Percentiles rank a stretch among this genome's conserved stretches.
Evolutionary conservation across 2,888 invertebrate genomes (phyloP).

Genomic region (Gymnocheta viridis): DNA sequence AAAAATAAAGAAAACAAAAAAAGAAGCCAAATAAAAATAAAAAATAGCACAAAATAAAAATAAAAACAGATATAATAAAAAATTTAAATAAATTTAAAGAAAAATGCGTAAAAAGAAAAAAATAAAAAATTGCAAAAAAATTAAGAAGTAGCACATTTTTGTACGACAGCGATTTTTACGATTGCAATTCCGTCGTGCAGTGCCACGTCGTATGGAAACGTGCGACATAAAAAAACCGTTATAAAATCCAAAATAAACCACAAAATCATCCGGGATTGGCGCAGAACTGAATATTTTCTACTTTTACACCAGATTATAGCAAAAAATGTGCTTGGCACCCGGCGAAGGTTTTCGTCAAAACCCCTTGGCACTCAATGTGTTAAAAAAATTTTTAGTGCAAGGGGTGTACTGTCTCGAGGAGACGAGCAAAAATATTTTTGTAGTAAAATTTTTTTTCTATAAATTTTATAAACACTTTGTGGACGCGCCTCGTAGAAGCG

Average conservation of each 20-base stretch:
- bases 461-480: too few species aligned
- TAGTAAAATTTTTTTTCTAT: too few species aligned
- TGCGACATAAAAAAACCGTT: constrained; percentile 36
- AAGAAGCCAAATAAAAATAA: not conserved
- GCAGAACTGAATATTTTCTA: constrained; percentile 5
- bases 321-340: constrained; percentile 19
- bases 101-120: not conserved
- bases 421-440: too few species aligned
- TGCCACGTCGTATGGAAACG: constrained; percentile 33
- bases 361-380: not conserved
- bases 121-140: not conserved
- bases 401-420: too few species aligned
- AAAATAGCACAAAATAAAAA: constrained; percentile 17
- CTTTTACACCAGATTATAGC: constrained; percentile 14
- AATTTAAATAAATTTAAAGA: constrained; percentile 7
- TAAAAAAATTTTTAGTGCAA: too few species aligned
- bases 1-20: not conserved
- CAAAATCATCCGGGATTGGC: not conserved
- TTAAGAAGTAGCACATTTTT: not conserved
- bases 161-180: constrained; percentile 9
- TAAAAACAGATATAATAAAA: constrained; percentile 9
- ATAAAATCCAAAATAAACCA: constrained; percentile 9
- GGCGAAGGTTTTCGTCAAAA: constrained; percentile 8
- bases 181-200: not conserved
- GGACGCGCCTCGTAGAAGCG: too few species aligned